phyloP scores from a whole-genome alignment of 2,113 vertebrate species.

The Nematolebias whitei region DNA sequence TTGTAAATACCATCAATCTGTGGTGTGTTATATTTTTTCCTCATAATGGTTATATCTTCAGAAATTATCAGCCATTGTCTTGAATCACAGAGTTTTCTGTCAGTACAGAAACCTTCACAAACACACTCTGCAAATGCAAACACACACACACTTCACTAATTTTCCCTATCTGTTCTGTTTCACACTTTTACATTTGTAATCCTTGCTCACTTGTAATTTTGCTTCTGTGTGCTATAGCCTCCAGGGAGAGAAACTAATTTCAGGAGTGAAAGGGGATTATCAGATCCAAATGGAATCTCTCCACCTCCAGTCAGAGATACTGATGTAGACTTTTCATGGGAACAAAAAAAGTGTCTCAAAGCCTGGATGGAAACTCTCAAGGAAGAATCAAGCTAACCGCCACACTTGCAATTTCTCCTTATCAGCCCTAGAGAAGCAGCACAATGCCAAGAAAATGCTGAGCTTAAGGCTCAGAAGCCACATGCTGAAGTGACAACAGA shows the following conservation, averaged over 20 bases:
- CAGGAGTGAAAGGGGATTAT: conserved; percentile 69
- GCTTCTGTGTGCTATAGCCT: conserved; percentile 47
- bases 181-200: conserved; percentile 71
- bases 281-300: conserved; percentile 65
- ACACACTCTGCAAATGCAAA: conserved; percentile 17
- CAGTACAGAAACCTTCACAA: conserved; percentile 36
- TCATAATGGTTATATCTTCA: background rate
- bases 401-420: conserved; percentile 71
- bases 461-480: conserved; percentile 50
- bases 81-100: conserved; percentile 37
- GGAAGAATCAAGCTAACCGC: conserved; percentile 59
- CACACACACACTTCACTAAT: conserved; percentile 34
- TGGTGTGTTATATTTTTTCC: background rate
- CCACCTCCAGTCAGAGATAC: conserved; percentile 72
- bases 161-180: conserved; percentile 62
- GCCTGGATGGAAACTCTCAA: conserved; percentile 61
- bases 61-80: background rate
- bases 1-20: background rate
- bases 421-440: conserved; percentile 56
- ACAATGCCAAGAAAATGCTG: conserved; percentile 66
- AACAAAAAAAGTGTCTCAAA: conserved; percentile 59
- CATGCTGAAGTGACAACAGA: conserved; percentile 35
- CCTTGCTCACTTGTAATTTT: conserved; percentile 65
- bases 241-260: conserved; percentile 70
- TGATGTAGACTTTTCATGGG: conserved; percentile 63